Evolutionary conservation across 2,888 invertebrate species (phyloP), one percentile per base, ranked within the genome.

Genomic region (Habrosyne pyritoides): DNA sequence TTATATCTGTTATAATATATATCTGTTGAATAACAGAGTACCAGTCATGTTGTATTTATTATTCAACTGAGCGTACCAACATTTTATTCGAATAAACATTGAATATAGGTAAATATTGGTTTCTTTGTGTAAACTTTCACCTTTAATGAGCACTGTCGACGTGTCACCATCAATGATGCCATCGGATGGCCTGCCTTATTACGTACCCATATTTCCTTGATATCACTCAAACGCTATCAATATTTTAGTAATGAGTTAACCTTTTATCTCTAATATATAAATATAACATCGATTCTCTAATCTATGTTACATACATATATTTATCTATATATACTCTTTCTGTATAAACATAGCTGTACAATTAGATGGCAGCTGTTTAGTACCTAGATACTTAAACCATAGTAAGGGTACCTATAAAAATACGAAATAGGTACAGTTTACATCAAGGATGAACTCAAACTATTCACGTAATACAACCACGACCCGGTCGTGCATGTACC

Each of bases 101-200:
- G 28, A 26, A 49, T 64, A 63, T 61, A 57, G 64, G 73, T 75
- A 76, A 78, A 79, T 76, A 76, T 75, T 71, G 65, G 65, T 71
- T 72, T 70, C 72, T 69, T 73, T 79, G 75, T 75, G 74, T 79
- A 72, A 76, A 78, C 80, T 79, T 79, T 79, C 79, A 79, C 77
- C 77, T 72, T 75, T 78, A 79, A 79, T 77, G 79, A 79, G 71
- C 63, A 71, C 67, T 64, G 69, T 53, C 65, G 70, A 73, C 67
- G 69, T 76, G 76, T 79, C 76, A 78, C 61, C 68, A 28, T 50
- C 67, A 57, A 59, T 65, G 66, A 69, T 75, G 63, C 64, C 66
- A 67, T 66, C 59, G 59, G 62, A 67, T 62, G 62, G 61, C 63
- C 58, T 49, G 60, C 18, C 26, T 33, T 60, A 76, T 75, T 79